Conservation (phyloP, 2,888 invertebrate species). For the Lottia scabra region DNA sequence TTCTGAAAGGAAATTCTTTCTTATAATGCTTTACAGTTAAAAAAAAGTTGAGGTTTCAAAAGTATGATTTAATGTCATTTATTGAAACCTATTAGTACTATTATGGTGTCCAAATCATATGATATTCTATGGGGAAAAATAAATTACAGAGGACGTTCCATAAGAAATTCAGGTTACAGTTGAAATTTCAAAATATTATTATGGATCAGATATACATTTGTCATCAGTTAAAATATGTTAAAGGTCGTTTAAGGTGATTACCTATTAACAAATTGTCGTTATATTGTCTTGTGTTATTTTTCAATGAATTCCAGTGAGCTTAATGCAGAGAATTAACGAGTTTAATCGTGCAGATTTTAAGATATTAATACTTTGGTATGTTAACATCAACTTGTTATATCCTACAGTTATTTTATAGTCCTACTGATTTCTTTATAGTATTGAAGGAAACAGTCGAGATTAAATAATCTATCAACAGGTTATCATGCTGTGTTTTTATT, state of each 20-base stretch:
- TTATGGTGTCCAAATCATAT: too few relatives aligned
- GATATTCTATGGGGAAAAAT: too few relatives aligned
- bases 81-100: too few relatives aligned
- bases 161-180: too few relatives aligned
- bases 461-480: neutral
- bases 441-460: neutral
- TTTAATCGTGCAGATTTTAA: neutral
- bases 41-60: too few relatives aligned
- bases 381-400: neutral
- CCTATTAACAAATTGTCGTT: neutral
- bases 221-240: neutral
- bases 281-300: neutral
- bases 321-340: neutral
- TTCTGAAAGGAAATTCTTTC: too few relatives aligned
- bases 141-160: too few relatives aligned
- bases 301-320: neutral
- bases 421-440: too few relatives aligned
- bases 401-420: neutral
- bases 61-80: too few relatives aligned
- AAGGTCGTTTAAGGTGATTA: neutral
- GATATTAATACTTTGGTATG: conserved; percentile 4
- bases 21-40: too few relatives aligned
- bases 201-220: too few relatives aligned
- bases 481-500: neutral
- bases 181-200: too few relatives aligned